Base-by-base conservation (phyloP, 1,140 invertebrate species). In the Cotesia chilonis region DNA sequence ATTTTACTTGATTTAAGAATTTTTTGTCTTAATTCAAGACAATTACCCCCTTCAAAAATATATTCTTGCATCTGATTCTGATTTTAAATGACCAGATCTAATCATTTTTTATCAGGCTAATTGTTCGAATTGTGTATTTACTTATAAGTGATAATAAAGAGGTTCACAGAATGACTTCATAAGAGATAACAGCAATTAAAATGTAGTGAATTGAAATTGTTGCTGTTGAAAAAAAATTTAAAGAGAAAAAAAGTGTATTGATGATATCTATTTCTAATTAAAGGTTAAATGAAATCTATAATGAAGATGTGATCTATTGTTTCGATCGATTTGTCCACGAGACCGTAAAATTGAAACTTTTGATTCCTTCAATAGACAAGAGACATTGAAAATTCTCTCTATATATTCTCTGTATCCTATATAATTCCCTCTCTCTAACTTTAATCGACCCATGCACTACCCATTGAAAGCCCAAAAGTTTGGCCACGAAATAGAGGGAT, bases 281-380 rank as follows among this genome's bases (percentile, higher is more conserved):
- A 60, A 63, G 7, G 14, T 54, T 37, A 68, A 68, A 72, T 68
- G 65, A 72, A 68, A 72, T 72, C 71, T 66, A 38, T 60, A 72
- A 72, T 67, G 63, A 72, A 60, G 52, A 65, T 54, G n/a, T 6
- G 36, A 47, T 20, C 38, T 41, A 35, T 68, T 68, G 28, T 72
- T 68, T 72, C 57, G 17, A 55, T 57, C 41, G 59, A 63, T 72
- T 66, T 66, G 55, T 66, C 20, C 55, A 66, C 17, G 51, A 59
- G 37, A 72, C 71, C 71, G 55, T 68, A 72, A 72, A 72, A 72
- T 72, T 68, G 71, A 72, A 72, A 72, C 71, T 72, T 72, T 72
- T 61, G 64, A 66, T 66, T 47, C 65, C 37, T 60, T 68, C 71
- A 72, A 72, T 72, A 71, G 70, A 68, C n/a, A 71, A 65, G 71